These are phyloP conservation scores for Rostratula benghalensis DNA, from an alignment of 2,113 vertebrate species.

Conservation along the genomic window DNA sequence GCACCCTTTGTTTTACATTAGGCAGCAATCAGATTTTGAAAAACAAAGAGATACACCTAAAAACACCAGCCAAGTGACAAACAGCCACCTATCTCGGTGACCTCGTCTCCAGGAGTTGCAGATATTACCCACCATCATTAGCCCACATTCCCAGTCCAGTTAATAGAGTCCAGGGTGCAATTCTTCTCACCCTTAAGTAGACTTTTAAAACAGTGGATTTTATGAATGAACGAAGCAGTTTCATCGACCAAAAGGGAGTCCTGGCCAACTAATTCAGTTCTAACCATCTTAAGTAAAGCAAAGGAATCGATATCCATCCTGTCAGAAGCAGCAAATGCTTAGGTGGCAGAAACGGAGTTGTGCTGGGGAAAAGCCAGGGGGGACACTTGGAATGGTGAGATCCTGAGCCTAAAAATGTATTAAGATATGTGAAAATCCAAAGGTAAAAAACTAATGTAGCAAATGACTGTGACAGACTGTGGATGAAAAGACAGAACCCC, in stretches of 20 bases:
- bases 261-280: slow-evolving; percentile 6
- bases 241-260: neutral
- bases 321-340: neutral
- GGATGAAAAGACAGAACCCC: neutral
- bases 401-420: neutral
- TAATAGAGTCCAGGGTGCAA: neutral
- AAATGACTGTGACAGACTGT: neutral
- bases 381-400: neutral
- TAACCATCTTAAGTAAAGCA: neutral
- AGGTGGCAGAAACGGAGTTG: neutral
- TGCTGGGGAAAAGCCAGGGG: rapidly evolving
- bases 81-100: rapidly evolving
- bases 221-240: neutral
- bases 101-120: neutral
- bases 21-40: neutral
- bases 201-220: neutral
- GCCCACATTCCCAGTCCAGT: rapidly evolving
- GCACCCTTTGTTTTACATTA: neutral
- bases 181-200: neutral
- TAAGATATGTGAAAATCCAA: neutral
- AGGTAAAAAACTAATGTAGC: neutral
- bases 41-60: neutral
- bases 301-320: neutral
- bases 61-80: neutral
- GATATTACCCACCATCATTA: neutral